These are phyloP conservation scores for Cantharis lateralis DNA, from an alignment of 2,888 invertebrate species.

Conservation along the genomic window DNA sequence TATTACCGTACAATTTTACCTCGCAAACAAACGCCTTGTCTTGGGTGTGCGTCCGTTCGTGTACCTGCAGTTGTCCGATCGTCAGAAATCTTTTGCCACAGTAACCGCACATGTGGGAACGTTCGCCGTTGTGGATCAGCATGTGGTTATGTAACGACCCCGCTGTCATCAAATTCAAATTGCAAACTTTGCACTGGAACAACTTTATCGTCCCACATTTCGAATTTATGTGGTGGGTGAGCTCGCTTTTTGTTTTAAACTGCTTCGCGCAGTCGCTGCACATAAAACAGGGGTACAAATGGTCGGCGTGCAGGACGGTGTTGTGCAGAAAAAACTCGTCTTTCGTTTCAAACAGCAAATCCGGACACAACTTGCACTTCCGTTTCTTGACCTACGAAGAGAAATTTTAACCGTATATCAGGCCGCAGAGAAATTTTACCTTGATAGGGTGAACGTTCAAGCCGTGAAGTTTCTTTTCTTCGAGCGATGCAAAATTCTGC, in stretches of 20 bases:
- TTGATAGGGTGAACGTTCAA: constrained; percentile 6
- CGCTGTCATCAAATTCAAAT: constrained; percentile 46
- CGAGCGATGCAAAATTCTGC: constrained; percentile 31
- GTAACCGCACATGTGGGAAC: constrained; percentile 47
- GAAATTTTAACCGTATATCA: too few relatives aligned
- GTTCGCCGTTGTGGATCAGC: constrained; percentile 44
- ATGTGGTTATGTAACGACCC: constrained; percentile 49
- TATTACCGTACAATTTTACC: constrained; percentile 34
- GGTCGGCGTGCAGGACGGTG: constrained; percentile 51
- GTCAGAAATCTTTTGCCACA: constrained; percentile 50
- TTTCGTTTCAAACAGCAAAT: constrained; percentile 46
- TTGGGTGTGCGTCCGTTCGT: constrained; percentile 50
- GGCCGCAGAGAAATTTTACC: too few relatives aligned
- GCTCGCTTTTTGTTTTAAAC: constrained; percentile 53
- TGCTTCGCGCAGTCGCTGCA: constrained; percentile 56
- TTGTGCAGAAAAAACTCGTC: constrained; percentile 53
- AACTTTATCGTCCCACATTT: constrained; percentile 56
- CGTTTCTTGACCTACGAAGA: background rate
- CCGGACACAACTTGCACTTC: constrained; percentile 40
- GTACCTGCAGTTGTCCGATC: constrained; percentile 47
- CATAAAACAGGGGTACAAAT: constrained; percentile 48
- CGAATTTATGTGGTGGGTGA: constrained; percentile 49
- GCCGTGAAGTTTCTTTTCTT: constrained; percentile 45
- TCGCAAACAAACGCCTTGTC: constrained; percentile 50
- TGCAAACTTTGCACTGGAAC: constrained; percentile 52